Evolutionary conservation across 2,113 vertebrate genomes (phyloP).

Genomic region (Macaca mulatta): DNA sequence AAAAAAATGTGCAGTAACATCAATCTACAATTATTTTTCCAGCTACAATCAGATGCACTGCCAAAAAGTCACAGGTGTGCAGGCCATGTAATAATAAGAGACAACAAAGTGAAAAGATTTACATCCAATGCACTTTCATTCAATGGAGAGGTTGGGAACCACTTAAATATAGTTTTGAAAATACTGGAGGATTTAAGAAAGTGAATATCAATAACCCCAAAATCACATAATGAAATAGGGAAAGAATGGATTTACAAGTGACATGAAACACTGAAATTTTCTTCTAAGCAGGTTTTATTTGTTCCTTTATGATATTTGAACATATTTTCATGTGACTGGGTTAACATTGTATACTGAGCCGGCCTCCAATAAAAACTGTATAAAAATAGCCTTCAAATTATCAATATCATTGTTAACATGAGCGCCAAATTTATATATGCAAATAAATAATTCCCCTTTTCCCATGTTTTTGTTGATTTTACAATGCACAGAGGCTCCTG

Average conservation of each 20-base stretch:
- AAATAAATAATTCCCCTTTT: neutral
- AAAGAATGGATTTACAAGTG: neutral
- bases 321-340: neutral
- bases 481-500: neutral
- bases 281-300: neutral
- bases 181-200: neutral
- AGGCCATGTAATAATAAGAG: neutral
- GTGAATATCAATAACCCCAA: neutral
- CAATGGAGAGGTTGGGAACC: neutral
- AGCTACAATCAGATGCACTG: neutral
- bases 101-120: conserved; percentile 17
- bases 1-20: neutral
- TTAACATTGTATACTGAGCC: neutral
- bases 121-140: neutral
- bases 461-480: neutral
- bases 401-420: neutral
- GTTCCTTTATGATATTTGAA: neutral
- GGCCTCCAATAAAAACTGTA: neutral
- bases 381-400: neutral
- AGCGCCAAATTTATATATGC: neutral
- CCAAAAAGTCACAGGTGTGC: conserved; percentile 26
- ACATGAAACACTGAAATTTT: neutral
- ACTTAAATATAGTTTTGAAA: neutral
- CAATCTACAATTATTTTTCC: neutral
- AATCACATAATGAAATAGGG: neutral